Evolutionary conservation across 1,140 invertebrate species (phyloP).

Genomic region (Apis florea): DNA sequence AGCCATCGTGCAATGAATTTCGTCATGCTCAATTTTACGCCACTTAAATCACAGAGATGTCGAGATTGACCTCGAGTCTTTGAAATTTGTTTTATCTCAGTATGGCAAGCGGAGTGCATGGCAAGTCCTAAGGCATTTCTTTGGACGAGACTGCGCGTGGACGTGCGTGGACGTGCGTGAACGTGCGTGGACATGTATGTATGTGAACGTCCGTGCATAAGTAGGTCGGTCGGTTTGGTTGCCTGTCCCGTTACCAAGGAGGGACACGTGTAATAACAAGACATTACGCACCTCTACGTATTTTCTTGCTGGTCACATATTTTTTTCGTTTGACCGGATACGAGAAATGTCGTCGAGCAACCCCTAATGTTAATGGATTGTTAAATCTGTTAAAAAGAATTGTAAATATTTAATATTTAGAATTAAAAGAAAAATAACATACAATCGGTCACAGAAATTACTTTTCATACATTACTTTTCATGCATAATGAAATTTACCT

Average conservation of each 20-base stretch:
- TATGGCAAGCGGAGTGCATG: conserved; percentile 24
- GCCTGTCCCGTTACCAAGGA: conserved; percentile 70
- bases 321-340: not conserved
- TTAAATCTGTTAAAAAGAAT: no score
- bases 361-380: not conserved
- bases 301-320: conserved; percentile 31
- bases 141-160: conserved; percentile 47
- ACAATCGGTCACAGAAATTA: not conserved
- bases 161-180: conserved; percentile 52
- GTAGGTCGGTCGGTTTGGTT: conserved; percentile 70
- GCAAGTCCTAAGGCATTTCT: conserved; percentile 53
- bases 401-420: not conserved
- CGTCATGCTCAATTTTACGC: not conserved
- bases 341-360: not conserved
- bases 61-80: not conserved
- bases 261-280: conserved; percentile 72
- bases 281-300: conserved; percentile 61
- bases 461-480: not conserved
- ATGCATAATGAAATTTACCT: no score
- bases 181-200: conserved; percentile 59
- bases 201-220: conserved; percentile 66
- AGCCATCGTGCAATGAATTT: no score
- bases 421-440: not conserved
- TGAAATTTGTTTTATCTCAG: not conserved
- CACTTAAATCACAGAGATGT: not conserved